Base-by-base conservation (phyloP, 2,888 invertebrate genomes). In the Volucella bombylans region DNA sequence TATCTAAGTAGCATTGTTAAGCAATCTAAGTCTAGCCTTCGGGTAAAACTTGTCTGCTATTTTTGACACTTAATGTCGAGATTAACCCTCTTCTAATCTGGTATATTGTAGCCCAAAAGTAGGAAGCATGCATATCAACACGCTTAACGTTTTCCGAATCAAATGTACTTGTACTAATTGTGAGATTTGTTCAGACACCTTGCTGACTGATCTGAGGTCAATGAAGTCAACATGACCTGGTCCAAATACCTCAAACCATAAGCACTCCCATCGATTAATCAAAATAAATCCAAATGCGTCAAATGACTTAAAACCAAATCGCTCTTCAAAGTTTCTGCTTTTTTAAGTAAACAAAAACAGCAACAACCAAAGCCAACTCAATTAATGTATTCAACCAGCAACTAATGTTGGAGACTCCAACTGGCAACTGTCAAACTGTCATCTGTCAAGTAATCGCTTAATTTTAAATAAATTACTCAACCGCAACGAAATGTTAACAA, bases 321-420 rank as follows among this genome's bases (percentile, higher is more conserved):
- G 47, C 41, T 39, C 31, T 14, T 54, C 47, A 45, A 41, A 45
- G 14, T 39, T 31, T 0, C 31, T 31, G 31, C 31, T 31, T 31
- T 31, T 31, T 1, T 6, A 31, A 6, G 31, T 31, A 31, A 31
- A 31, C 9, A 50, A n/a, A 49, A 15, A 14, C 11, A 57, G 8
- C 72, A 65, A 23, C 50, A 54, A 12, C 54, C 11, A 57, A 31
- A 31, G 38, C 45, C 45, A 59, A 64, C 54, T 79, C 71, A 83
- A 31, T 79, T 83, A 65, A 65, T 73, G 61, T 69, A 64, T 69
- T 64, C 65, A 79, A 74, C n/a, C n/a, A n/a, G n/a, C 69, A 83
- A 83, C 83, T 79, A 79, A 61, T 83, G 74, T 79, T 80, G 67
- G 71, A 67, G 83, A 74, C 71, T 83, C 50, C 49, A 74, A 71